phyloP scores from a whole-genome alignment of 2,888 invertebrate genomes.

The Andrena haemorrhoa region DNA sequence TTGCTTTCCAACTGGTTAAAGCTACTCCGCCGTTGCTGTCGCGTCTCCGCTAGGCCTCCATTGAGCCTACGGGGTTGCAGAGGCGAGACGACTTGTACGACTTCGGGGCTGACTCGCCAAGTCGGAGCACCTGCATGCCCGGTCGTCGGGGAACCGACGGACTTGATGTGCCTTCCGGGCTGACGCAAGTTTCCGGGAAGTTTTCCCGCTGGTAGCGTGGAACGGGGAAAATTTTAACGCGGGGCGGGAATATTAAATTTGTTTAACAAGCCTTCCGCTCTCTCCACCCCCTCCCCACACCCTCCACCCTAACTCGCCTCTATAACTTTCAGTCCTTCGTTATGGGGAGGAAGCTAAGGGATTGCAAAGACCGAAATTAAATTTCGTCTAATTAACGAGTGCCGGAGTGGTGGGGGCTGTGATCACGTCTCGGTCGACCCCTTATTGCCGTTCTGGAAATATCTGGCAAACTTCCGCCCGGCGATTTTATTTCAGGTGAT shows the following conservation, averaged over 20 bases:
- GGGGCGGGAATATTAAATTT: constrained; percentile 80
- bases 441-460: constrained; percentile 37
- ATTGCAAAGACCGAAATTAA: constrained; percentile 69
- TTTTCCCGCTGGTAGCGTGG: constrained; percentile 64
- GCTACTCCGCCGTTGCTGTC: constrained; percentile 67
- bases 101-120: constrained; percentile 47
- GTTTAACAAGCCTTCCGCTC: constrained; percentile 73
- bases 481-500: constrained; percentile 18
- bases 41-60: constrained; percentile 33
- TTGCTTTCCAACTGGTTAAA: constrained; percentile 71
- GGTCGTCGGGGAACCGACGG: constrained; percentile 58
- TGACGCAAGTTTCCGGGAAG: constrained; percentile 80
- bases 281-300: background rate
- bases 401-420: constrained; percentile 4
- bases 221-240: constrained; percentile 67
- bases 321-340: constrained; percentile 57
- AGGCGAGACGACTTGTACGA: constrained; percentile 64
- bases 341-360: constrained; percentile 50
- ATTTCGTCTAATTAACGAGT: constrained; percentile 73
- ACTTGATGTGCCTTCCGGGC: constrained; percentile 83
- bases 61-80: constrained; percentile 54
- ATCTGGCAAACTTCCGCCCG: constrained; percentile 18
- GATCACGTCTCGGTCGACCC: constrained; percentile 15
- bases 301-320: constrained; percentile 27
- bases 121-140: constrained; percentile 39